Conservation (phyloP, 2,113 vertebrate genomes). For the Apodemus speciosus region DNA sequence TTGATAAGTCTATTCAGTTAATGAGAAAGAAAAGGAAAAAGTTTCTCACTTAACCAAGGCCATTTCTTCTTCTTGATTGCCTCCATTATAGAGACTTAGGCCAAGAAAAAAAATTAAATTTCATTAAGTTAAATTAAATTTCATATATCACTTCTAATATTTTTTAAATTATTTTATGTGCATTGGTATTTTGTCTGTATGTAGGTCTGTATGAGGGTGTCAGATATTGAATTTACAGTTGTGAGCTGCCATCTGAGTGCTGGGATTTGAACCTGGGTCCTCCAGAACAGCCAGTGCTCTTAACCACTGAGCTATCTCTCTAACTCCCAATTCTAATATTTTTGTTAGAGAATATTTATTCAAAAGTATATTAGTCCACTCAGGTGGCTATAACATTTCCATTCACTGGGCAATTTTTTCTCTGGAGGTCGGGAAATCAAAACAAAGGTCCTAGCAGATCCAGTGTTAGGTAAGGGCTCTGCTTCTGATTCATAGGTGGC, state of each 20-base stretch:
- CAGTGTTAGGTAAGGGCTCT: background rate
- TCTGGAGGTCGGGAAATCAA: background rate
- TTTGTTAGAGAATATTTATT: slow-evolving; percentile 11
- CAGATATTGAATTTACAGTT: no score
- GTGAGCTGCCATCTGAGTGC: no score
- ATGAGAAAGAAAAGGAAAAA: background rate
- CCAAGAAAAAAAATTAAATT: background rate
- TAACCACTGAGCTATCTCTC: no score
- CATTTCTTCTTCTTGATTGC: slow-evolving; percentile 36
- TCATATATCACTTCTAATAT: background rate
- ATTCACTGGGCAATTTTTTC: background rate
- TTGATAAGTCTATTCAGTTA: background rate
- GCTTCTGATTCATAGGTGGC: background rate
- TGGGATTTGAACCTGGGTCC: no score
- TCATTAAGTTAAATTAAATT: slow-evolving; percentile 24
- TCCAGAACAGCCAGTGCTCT: no score
- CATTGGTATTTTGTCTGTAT: no score
- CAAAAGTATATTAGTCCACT: background rate
- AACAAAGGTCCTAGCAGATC: background rate
- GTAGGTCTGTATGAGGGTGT: no score
- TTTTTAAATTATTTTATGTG: background rate
- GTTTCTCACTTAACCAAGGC: background rate
- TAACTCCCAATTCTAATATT: background rate
- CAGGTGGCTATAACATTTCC: background rate
- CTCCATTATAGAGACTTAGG: background rate